Evolutionary conservation across 2,113 vertebrate species (phyloP).

Genomic region (Arizona elegans): DNA sequence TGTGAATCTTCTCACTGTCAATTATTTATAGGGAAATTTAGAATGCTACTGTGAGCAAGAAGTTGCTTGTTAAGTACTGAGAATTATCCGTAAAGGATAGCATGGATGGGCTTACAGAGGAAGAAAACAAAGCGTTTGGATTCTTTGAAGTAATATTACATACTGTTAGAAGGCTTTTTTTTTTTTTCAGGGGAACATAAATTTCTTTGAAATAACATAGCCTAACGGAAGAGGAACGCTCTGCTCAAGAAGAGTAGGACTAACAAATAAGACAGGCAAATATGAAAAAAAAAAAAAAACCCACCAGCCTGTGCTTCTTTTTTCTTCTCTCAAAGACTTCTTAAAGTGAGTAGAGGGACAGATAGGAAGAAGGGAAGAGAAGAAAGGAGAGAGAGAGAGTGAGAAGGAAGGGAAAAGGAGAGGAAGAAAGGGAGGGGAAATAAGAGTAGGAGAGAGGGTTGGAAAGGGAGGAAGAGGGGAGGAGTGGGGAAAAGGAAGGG

Average conservation of each 20-base stretch:
- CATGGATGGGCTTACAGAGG: too few relatives aligned
- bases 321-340: background rate
- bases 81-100: background rate
- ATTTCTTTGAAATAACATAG: background rate
- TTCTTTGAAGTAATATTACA: background rate
- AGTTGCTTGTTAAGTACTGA: background rate
- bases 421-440: too few relatives aligned
- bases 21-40: background rate
- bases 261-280: background rate
- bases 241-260: background rate
- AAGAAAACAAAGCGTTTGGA: background rate
- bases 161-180: background rate
- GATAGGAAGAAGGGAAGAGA: too few relatives aligned
- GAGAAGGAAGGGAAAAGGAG: too few relatives aligned
- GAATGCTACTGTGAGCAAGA: conserved; percentile 11
- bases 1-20: background rate
- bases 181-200: background rate
- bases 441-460: too few relatives aligned
- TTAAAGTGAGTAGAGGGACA: too few relatives aligned
- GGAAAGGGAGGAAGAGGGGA: too few relatives aligned
- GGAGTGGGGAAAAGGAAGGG: too few relatives aligned
- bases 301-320: background rate
- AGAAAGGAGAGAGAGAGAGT: too few relatives aligned
- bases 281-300: too few relatives aligned
- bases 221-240: background rate